phyloP scores from a whole-genome alignment of 2,797 vertebrate genomes.

The Sparus aurata region DNA sequence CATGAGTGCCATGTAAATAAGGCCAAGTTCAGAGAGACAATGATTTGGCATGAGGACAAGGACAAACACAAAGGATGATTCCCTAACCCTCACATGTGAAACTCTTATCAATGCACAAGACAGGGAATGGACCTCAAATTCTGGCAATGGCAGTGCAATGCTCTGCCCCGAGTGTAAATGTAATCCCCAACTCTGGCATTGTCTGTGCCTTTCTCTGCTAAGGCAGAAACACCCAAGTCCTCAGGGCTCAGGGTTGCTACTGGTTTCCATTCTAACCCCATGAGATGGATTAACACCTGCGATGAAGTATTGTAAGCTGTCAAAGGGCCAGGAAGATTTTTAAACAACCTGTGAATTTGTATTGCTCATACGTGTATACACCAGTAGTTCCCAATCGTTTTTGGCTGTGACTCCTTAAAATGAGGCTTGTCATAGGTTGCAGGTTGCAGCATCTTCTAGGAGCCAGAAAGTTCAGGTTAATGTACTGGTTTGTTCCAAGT shows the following conservation, averaged over 20 bases:
- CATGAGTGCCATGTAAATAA: conserved; percentile 4
- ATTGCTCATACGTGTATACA: background rate
- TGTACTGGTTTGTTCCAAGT: background rate
- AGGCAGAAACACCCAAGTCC: conserved; percentile 47
- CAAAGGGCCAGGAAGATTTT: conserved; percentile 24
- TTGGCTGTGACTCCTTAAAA: background rate
- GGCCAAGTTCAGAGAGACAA: conserved; percentile 31
- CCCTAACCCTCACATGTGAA: conserved; percentile 25
- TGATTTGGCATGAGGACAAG: conserved; percentile 22
- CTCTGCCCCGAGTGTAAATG: conserved; percentile 40
- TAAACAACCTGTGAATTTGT: background rate
- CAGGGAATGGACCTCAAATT: conserved; percentile 27
- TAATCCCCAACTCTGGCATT: conserved; percentile 57
- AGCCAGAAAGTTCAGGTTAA: background rate
- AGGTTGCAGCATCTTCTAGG: too few species aligned
- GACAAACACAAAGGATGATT: conserved; percentile 14
- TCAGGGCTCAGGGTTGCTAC: conserved; percentile 19
- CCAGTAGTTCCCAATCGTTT: background rate
- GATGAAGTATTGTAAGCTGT: conserved; percentile 9
- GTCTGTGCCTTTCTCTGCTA: conserved; percentile 32
- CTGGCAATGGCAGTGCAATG: conserved; percentile 5
- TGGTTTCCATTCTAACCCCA: conserved; percentile 49
- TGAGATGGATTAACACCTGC: conserved; percentile 55
- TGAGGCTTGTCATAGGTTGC: background rate
- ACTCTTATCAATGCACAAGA: conserved; percentile 31